Percentiles rank a stretch among this genome's conserved stretches.
These are phyloP conservation scores for Malacosoma neustria DNA, from an alignment of 2,888 invertebrate genomes.

Conservation along the genomic window DNA sequence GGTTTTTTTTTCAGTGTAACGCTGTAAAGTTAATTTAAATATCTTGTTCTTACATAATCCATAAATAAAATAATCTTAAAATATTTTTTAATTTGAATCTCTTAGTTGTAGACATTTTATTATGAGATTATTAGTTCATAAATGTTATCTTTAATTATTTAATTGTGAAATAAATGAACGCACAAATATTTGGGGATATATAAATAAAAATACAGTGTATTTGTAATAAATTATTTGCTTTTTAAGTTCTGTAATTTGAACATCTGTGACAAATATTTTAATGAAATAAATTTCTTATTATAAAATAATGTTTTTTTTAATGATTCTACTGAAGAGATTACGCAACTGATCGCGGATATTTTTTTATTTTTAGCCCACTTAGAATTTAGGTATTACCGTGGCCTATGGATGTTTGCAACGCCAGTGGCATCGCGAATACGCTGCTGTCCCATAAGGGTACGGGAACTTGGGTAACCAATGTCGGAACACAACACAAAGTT, in stretches of 20 bases:
- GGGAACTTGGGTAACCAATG: too few species aligned
- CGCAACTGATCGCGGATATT: too few species aligned
- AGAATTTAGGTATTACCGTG: too few species aligned
- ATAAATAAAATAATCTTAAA: conserved; percentile 18
- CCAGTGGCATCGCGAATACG: too few species aligned
- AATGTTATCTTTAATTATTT: conserved; percentile 56
- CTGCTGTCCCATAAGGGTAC: too few species aligned
- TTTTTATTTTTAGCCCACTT: too few species aligned
- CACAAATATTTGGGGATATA: conserved; percentile 38
- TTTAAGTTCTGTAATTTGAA: conserved; percentile 43
- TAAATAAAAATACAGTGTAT: conserved; percentile 43
- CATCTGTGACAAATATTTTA: conserved; percentile 55
- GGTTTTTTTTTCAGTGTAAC: too few species aligned
- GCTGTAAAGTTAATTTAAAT: too few species aligned
- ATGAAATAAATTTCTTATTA: conserved; percentile 54
- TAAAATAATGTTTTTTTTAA: conserved; percentile 17
- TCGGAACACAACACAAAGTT: too few species aligned
- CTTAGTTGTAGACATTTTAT: conserved; percentile 43
- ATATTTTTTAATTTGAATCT: conserved; percentile 48
- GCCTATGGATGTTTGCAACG: too few species aligned
- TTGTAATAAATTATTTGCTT: conserved; percentile 70
- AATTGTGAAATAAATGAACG: conserved; percentile 38
- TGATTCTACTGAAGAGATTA: too few species aligned
- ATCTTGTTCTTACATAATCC: too few species aligned
- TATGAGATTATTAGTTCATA: conserved; percentile 64